Evolutionary conservation across 37 sponge, comb jelly and placozoan genomes (phyloP).

Genomic region (Petrosia ficiformis): DNA sequence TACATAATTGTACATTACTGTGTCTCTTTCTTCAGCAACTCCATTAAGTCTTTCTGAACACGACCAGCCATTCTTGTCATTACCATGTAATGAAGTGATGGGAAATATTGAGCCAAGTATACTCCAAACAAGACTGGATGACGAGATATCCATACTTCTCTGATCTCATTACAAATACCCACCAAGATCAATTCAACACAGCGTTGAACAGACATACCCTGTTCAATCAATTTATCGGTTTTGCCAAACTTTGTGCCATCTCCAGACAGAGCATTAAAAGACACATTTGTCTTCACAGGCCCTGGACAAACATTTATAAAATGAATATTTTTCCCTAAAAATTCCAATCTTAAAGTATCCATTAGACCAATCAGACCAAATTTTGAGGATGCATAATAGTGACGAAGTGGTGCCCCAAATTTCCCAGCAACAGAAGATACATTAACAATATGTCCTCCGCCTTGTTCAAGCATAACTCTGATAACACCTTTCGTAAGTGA

Average conservation of each 20-base stretch:
- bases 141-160: conserved; percentile 51
- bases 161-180: conserved; percentile 22
- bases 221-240: conserved; percentile 13
- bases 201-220: conserved; percentile 33
- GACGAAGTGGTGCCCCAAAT: conserved; percentile 5
- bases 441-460: conserved; percentile 65
- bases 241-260: conserved; percentile 29
- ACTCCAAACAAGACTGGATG: conserved; percentile 12
- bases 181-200: conserved; percentile 50
- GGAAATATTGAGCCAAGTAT: conserved; percentile 28
- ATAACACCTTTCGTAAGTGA: conserved; percentile 42
- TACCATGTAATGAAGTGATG: neutral
- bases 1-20: too few relatives aligned
- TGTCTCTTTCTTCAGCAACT: too few relatives aligned
- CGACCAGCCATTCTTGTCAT: too few relatives aligned
- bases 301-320: conserved; percentile 44
- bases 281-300: conserved; percentile 36
- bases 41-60: too few relatives aligned
- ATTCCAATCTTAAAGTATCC: conserved; percentile 46
- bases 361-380: conserved; percentile 58
- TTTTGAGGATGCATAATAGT: conserved; percentile 56
- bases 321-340: conserved; percentile 13
- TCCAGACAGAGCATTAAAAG: conserved; percentile 26
- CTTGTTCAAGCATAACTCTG: conserved; percentile 29
- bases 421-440: conserved; percentile 61